phyloP scores from a whole-genome alignment of 2,113 vertebrate genomes.

The Dicrurus megarhynchus region DNA sequence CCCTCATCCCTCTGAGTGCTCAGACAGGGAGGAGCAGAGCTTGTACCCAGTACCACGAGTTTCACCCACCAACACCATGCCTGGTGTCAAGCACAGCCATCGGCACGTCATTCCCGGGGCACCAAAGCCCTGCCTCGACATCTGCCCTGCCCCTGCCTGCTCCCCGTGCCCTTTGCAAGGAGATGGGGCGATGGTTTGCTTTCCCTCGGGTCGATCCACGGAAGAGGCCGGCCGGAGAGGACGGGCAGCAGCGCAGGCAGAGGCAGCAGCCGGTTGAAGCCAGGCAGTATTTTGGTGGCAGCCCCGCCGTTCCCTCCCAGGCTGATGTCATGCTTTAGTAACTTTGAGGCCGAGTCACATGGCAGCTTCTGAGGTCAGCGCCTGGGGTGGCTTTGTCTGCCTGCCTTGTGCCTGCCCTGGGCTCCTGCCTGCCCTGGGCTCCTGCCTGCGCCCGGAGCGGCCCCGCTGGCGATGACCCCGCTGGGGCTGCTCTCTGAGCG shows the following conservation, averaged over 20 bases:
- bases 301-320: conserved; percentile 29
- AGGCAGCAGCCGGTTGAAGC: conserved; percentile 69
- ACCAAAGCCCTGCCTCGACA: background rate
- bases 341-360: conserved; percentile 71
- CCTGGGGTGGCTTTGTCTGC: conserved; percentile 42
- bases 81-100: background rate
- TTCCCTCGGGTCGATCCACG: rapidly evolving
- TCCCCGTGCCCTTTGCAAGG: background rate
- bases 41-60: rapidly evolving
- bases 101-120: rapidly evolving
- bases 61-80: rapidly evolving
- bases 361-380: conserved; percentile 66
- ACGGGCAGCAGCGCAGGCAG: background rate
- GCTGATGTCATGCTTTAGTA: conserved; percentile 78
- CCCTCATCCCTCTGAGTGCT: background rate
- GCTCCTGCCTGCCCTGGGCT: background rate
- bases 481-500: background rate
- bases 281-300: conserved; percentile 58
- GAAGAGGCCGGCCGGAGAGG: background rate
- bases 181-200: rapidly evolving
- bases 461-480: background rate
- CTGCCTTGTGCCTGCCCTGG: background rate
- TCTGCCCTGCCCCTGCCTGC: background rate
- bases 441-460: background rate
- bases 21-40: background rate